Conservation (phyloP, 2,888 invertebrate species). For the Lobophora halterata region DNA sequence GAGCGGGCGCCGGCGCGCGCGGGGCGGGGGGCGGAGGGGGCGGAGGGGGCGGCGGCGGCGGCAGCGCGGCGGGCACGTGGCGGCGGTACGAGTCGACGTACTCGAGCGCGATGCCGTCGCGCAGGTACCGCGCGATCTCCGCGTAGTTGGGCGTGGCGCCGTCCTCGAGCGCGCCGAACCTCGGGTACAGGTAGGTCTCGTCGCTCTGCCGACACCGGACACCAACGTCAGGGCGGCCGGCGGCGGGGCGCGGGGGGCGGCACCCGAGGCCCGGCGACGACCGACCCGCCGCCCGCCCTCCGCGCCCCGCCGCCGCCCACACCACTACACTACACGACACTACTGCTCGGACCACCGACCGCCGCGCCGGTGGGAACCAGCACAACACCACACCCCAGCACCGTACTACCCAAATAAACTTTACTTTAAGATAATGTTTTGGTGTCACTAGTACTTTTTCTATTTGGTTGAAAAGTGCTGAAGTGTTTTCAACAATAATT, state of each 20-base stretch:
- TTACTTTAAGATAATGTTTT: too few species aligned
- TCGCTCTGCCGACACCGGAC: constrained; percentile 52
- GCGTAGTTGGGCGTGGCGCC: constrained; percentile 68
- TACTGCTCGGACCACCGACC: too few species aligned
- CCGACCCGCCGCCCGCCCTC: constrained; percentile 3
- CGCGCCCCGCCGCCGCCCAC: constrained; percentile 2
- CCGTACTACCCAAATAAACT: too few species aligned
- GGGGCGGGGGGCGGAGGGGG: background rate
- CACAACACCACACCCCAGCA: too few species aligned
- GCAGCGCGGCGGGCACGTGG: constrained; percentile 51
- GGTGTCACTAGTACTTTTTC: too few species aligned
- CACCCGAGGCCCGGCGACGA: background rate
- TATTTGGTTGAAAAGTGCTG: too few species aligned
- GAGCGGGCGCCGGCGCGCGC: background rate
- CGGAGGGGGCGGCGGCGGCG: constrained; percentile 13
- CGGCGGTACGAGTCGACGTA: constrained; percentile 62
- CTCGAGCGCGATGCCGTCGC: constrained; percentile 67
- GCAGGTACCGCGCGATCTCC: constrained; percentile 61
- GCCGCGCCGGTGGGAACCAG: too few species aligned
- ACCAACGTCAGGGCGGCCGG: constrained; percentile 12
- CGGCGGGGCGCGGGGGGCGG: constrained; percentile 4
- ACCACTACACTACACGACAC: background rate
- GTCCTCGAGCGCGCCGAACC: constrained; percentile 75
- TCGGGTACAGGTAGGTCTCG: constrained; percentile 74
- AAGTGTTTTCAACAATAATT: too few species aligned